A percentile compares a stretch with the other conserved stretches of the same genome.
These are phyloP conservation scores for Sesamia inferens DNA, from an alignment of 2,888 invertebrate genomes.

Conservation along the genomic window DNA sequence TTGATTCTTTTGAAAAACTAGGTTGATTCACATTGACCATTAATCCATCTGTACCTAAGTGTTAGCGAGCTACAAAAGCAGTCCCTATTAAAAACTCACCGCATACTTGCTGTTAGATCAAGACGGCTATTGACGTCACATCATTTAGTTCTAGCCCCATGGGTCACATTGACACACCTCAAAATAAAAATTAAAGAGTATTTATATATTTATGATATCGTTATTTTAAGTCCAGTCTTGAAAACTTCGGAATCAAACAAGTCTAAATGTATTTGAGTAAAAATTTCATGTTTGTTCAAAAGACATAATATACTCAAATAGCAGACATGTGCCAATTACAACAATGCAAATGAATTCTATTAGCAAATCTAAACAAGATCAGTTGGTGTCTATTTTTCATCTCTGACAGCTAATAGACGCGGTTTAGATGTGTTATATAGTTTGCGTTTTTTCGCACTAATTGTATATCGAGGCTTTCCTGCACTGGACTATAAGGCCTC, in stretches of 20 bases:
- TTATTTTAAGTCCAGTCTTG: conserved; percentile 17
- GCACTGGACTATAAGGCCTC: conserved; percentile 16
- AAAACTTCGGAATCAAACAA: not conserved
- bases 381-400: not conserved
- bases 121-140: not conserved
- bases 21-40: not conserved
- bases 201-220: conserved; percentile 14
- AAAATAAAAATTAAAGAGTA: conserved; percentile 15
- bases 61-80: not conserved
- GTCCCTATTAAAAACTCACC: conserved; percentile 16
- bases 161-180: conserved; percentile 20
- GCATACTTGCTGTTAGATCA: not conserved
- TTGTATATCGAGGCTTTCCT: not conserved
- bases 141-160: conserved; percentile 1
- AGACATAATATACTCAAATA: not conserved
- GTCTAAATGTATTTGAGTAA: conserved; percentile 1
- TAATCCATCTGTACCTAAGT: not conserved
- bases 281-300: not conserved
- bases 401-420: not conserved
- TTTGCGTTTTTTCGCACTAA: not conserved
- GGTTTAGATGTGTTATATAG: not conserved
- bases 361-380: not conserved
- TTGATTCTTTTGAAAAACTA: conserved; percentile 19
- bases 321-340: not conserved
- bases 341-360: not conserved